These are phyloP conservation scores for Lampris megalopsis DNA, from an alignment of 2,113 vertebrate genomes.

Conservation along the genomic window DNA sequence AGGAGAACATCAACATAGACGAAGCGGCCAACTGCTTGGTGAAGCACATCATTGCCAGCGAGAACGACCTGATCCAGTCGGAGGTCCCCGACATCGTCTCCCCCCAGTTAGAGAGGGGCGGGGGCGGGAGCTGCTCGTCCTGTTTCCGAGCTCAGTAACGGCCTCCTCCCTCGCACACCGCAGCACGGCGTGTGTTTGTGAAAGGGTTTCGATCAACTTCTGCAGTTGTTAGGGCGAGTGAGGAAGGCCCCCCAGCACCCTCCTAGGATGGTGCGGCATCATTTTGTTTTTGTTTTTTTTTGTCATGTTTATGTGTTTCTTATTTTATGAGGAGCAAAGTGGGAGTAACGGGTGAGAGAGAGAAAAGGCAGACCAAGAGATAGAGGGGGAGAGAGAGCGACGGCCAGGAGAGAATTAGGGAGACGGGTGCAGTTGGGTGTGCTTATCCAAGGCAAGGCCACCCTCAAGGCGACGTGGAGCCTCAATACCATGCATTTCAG, in stretches of 20 bases:
- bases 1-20: conserved; percentile 98
- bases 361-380: conserved; percentile 32
- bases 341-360: conserved; percentile 45
- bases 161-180: background rate
- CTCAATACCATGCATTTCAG: conserved; percentile 35
- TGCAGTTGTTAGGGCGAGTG: no score
- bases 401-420: background rate
- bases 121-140: conserved; percentile 87
- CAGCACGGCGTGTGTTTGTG: conserved; percentile 42
- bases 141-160: conserved; percentile 86
- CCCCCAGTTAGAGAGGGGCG: conserved; percentile 87
- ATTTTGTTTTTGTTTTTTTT: background rate
- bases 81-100: conserved; percentile 89
- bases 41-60: conserved; percentile 95
- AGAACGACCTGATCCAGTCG: conserved; percentile 90
- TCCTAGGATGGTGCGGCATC: no score
- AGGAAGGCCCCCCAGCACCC: no score
- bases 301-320: background rate
- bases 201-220: background rate
- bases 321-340: background rate
- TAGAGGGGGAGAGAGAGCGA: conserved; percentile 42
- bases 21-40: conserved; percentile 96
- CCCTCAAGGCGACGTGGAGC: conserved; percentile 41
- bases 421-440: conserved; percentile 59
- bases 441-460: conserved; percentile 66